Conservation (phyloP, 2,888 invertebrate species). For the Platypus cylindrus region DNA sequence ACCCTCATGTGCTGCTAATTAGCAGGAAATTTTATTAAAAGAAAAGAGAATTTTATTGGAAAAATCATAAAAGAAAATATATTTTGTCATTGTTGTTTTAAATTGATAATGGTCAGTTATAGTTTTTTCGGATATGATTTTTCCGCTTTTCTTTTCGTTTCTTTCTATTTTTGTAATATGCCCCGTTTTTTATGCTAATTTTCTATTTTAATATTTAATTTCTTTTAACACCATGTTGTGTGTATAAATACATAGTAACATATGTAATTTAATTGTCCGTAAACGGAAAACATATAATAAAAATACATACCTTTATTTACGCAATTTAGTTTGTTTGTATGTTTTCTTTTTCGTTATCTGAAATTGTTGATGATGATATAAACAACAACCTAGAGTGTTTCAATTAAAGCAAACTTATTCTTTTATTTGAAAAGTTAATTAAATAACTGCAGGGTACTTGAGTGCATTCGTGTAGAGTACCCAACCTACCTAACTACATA, state of each 20-base stretch:
- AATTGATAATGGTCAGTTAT: too few relatives aligned
- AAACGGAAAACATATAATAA: constrained; percentile 1
- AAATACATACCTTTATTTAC: constrained; percentile 3
- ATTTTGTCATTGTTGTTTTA: too few relatives aligned
- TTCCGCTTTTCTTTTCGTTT: too few relatives aligned
- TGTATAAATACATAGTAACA: too few relatives aligned
- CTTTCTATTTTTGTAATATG: too few relatives aligned
- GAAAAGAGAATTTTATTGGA: constrained; percentile 8
- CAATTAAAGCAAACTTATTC: constrained; percentile 13
- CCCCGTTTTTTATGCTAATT: too few relatives aligned
- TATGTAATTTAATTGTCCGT: constrained; percentile 2
- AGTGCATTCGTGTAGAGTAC: constrained; percentile 18
- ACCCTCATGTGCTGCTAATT: neutral
- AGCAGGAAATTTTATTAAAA: constrained; percentile 7
- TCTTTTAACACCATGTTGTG: neutral
- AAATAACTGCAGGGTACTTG: constrained; percentile 21
- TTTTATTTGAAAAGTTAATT: constrained; percentile 16
- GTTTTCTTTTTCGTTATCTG: neutral
- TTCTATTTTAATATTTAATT: too few relatives aligned
- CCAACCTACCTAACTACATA: too few relatives aligned
- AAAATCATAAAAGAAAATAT: too few relatives aligned
- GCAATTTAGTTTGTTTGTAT: constrained; percentile 1
- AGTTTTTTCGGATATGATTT: too few relatives aligned
- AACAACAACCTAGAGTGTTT: constrained; percentile 6
- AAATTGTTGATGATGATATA: constrained; percentile 7